Base-by-base conservation (phyloP, 2,113 vertebrate species). In the Motacilla tschutschensis region DNA sequence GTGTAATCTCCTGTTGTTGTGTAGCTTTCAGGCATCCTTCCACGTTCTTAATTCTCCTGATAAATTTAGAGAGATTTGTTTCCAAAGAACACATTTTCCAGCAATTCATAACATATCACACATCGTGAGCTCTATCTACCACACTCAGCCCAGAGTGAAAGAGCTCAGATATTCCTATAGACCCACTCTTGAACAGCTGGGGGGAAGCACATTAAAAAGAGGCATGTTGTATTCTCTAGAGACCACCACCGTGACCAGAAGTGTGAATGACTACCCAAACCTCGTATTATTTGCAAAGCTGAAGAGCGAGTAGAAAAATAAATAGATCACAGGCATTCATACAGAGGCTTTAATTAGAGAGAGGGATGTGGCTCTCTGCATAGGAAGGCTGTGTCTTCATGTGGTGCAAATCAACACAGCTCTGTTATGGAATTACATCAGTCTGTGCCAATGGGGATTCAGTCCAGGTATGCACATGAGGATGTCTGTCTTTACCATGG, bases 401-500 rank as follows among this genome's bases (percentile, higher is more conserved):
- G 5, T 12, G 14, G 72, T 40, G 31, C 67, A 79, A 86, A 92
- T 50, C 53, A 83, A 57, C 3, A 0, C 33, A 48, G 55, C 28
- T 88, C 63, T 75, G 2, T 46, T 77, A 65, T 5, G 57, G 88
- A 81, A 83, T 85, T 43, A 69, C 75, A 55, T 75, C 72, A 48
- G 55, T 63, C 65, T 83, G 59, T 81, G 79, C 64, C 67, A 44
- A 11, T 17, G 46, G 26, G 69, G 33, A 53, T 59, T 87, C 0
- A 0, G 65, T 67, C 66, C 91, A 87, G 62, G 85, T 84, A 77
- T 46, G 62, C 41, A 22, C 43, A 57, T 0, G 0, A 72, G 55
- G 88, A 86, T 89, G 63, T 63, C 79, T 83, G 62, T 46, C 53
- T 83, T 88, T 71, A 53, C 92, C 84, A 89, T 85, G 86, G 86